Evolutionary conservation across 2,888 invertebrate species (phyloP), one percentile per base, ranked within the genome.

Genomic region (Pollenia labialis): DNA sequence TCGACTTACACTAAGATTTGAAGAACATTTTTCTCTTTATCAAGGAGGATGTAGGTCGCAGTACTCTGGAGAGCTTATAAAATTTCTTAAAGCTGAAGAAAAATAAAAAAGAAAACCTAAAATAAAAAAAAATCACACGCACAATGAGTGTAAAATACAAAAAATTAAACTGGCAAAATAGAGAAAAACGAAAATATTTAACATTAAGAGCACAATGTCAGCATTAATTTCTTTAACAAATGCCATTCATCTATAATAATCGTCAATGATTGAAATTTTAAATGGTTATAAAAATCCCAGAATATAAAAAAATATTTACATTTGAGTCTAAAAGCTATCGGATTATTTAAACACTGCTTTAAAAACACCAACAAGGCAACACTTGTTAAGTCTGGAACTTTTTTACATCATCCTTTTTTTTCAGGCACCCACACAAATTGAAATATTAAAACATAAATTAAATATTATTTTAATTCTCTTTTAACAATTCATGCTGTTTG

Each of bases 211-310:
- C 80, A 83, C 75, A 83, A 83, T 76, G 86, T 83, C 83, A 81
- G 74, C 60, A 81, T 85, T 79, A 85, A 85, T 74, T 68, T 74
- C 81, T 62, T 62, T 62, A 81, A 85, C 60, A 81, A 42, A 74
- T 62, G 23, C 48, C 74, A 85, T 85, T 81, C 81, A 58, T 86
- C 80, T 80, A 76, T 52, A 71, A 52, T 54, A 40, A 18, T 71
- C 56, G 74, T 71, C 80, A 86, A 82, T 62, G 68, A 68, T 62
- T 81, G 77, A 10, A 66, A 52, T 77, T 72, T 56, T 18, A 6
- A 52, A 46, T 18, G 48, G 18, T 32, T 6, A 6, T 32, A 4
- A 6, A 32, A 32, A 32, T 4, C 32, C 32, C 0, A 32, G 6
- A 32, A 32, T 6, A 32, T 32, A 32, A 32, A 32, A 32, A 32